Percentiles rank a stretch among this genome's conserved stretches.
Conservation (phyloP, 2,113 vertebrate species). For the Bombycilla garrulus region DNA sequence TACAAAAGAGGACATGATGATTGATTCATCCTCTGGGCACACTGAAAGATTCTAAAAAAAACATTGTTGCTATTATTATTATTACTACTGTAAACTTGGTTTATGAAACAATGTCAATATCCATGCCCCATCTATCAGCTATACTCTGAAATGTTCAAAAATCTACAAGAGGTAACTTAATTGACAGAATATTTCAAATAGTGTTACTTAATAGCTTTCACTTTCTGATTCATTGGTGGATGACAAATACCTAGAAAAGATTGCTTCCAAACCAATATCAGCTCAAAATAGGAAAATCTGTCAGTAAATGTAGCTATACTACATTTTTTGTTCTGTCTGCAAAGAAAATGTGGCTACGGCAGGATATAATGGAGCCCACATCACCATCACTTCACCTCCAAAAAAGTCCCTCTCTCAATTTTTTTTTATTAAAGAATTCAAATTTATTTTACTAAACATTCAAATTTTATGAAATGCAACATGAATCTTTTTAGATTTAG, state of each 20-base stretch:
- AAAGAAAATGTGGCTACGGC: not conserved
- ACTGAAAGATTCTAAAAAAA: conserved; percentile 92
- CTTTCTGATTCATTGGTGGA: not conserved
- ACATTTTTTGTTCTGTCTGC: not conserved
- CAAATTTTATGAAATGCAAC: not conserved
- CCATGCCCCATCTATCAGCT: not conserved
- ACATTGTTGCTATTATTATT: not conserved
- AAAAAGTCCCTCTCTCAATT: not conserved
- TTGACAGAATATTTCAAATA: fast-evolving
- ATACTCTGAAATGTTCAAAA: not conserved
- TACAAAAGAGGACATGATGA: conserved; percentile 99
- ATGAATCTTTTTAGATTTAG: not conserved
- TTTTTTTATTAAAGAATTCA: not conserved
- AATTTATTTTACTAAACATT: not conserved
- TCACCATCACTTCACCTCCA: not conserved
- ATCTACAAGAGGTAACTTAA: not conserved
- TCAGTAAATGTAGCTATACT: fast-evolving
- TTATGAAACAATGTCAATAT: not conserved
- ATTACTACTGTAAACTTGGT: not conserved
- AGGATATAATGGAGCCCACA: fast-evolving
- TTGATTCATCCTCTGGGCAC: conserved; percentile 97
- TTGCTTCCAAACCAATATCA: not conserved
- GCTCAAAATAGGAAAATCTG: not conserved
- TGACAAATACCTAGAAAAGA: not conserved
- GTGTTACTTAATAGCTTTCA: not conserved